Percentiles rank a stretch among this genome's conserved stretches.
Evolutionary conservation across 2,888 invertebrate genomes (phyloP).

Genomic region (Ophioninae sp.): DNA sequence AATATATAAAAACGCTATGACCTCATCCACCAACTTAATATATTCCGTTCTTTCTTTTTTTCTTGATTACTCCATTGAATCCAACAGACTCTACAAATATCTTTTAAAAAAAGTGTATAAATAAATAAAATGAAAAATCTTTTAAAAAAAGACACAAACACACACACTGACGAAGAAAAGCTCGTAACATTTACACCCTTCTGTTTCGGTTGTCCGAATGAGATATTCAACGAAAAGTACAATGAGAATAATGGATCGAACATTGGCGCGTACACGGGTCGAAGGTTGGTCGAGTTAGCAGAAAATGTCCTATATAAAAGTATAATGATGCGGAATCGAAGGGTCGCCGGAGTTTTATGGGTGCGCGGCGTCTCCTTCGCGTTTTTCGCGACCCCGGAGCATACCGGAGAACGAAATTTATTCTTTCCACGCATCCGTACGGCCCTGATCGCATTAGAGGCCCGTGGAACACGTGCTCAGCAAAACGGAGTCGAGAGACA

Average conservation of each 20-base stretch:
- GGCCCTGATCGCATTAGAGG: slow-evolving; percentile 74
- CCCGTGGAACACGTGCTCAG: slow-evolving; percentile 55
- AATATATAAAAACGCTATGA: too few relatives aligned
- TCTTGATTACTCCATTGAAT: too few relatives aligned
- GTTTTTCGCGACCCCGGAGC: slow-evolving; percentile 50
- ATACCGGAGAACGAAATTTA: slow-evolving; percentile 68
- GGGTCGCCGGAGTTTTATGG: slow-evolving; percentile 35
- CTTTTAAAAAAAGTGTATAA: too few relatives aligned
- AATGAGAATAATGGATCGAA: slow-evolving; percentile 21
- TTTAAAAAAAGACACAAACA: too few relatives aligned
- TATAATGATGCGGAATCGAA: slow-evolving; percentile 44
- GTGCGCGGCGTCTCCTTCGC: slow-evolving; percentile 30
- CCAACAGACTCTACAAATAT: too few relatives aligned
- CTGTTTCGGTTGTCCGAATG: slow-evolving; percentile 12
- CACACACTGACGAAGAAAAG: not conserved
- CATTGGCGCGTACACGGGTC: not conserved
- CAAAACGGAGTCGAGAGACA: slow-evolving; percentile 55
- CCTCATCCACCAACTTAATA: too few relatives aligned
- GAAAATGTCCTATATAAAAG: slow-evolving; percentile 39
- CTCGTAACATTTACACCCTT: not conserved
- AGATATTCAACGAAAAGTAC: not conserved
- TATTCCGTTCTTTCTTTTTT: too few relatives aligned
- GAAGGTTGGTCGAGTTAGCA: slow-evolving; percentile 30
- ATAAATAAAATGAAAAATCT: too few relatives aligned
- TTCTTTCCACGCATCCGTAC: slow-evolving; percentile 72